Evolutionary conservation across 2,113 vertebrate genomes (phyloP).

Genomic region (Micromys minutus): DNA sequence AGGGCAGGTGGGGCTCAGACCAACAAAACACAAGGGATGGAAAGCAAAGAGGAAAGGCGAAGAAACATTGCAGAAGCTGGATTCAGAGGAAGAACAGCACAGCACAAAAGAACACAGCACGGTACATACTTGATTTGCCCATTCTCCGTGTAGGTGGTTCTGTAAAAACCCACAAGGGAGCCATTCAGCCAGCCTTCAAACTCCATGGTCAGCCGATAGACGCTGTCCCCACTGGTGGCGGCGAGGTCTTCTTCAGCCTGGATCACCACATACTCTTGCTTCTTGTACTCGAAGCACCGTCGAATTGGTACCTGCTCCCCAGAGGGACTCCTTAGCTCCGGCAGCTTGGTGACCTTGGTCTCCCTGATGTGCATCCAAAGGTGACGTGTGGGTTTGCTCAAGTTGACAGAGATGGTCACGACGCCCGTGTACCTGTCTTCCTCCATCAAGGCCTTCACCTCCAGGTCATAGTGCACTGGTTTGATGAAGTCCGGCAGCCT

Average conservation of each 20-base stretch:
- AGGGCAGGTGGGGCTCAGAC: background rate
- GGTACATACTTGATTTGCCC: constrained; percentile 88
- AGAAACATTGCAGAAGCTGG: constrained; percentile 37
- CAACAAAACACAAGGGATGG: background rate
- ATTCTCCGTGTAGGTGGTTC: constrained; percentile 91
- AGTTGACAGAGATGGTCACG: constrained; percentile 86
- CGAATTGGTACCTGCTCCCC: constrained; percentile 80
- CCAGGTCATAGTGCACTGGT: constrained; percentile 93
- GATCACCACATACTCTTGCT: constrained; percentile 93
- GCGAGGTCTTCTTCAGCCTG: constrained; percentile 84
- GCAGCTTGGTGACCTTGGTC: constrained; percentile 87
- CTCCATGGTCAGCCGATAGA: constrained; percentile 90
- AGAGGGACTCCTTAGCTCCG: constrained; percentile 77
- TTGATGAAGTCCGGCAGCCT: constrained; percentile 89
- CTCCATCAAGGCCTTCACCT: constrained; percentile 89
- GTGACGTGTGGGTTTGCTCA: constrained; percentile 82
- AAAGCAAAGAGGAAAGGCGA: constrained; percentile 39
- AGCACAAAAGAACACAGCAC: too few relatives aligned
- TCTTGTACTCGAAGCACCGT: constrained; percentile 90
- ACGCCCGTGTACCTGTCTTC: constrained; percentile 90
- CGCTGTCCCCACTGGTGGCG: background rate
- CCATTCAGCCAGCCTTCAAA: constrained; percentile 94
- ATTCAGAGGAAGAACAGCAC: background rate
- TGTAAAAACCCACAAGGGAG: constrained; percentile 97
- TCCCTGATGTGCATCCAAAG: constrained; percentile 96